These are phyloP conservation scores for Gnatocerus cornutus DNA, from an alignment of 2,888 invertebrate genomes.

Conservation along the genomic window DNA sequence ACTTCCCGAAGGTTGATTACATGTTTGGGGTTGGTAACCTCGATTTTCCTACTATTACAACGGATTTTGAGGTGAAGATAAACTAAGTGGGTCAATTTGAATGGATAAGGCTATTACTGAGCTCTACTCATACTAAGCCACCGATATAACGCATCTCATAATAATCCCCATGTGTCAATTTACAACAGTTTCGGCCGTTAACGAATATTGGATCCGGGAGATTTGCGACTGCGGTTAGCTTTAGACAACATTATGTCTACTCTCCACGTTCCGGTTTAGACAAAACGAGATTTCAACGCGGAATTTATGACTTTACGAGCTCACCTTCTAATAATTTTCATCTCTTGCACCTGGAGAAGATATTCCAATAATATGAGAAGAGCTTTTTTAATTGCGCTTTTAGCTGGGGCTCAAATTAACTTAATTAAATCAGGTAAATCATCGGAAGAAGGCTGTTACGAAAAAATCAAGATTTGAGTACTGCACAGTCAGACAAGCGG, in stretches of 20 bases:
- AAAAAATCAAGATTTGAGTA: background rate
- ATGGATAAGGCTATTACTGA: conserved; percentile 53
- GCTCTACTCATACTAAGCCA: conserved; percentile 18
- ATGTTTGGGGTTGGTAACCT: conserved; percentile 54
- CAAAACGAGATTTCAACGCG: conserved; percentile 4
- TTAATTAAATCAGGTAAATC: conserved; percentile 13
- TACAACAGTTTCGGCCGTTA: conserved; percentile 39
- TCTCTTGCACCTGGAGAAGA: background rate
- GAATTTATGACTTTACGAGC: background rate
- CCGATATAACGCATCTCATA: conserved; percentile 37
- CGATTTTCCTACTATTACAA: conserved; percentile 56
- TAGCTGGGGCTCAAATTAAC: background rate
- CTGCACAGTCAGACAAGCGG: conserved; percentile 1
- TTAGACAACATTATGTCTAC: conserved; percentile 15
- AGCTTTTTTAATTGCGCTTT: conserved; percentile 2
- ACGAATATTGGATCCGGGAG: conserved; percentile 39
- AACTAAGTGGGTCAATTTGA: conserved; percentile 61
- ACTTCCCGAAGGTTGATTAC: conserved; percentile 50
- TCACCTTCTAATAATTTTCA: too few relatives aligned
- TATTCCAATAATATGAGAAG: background rate
- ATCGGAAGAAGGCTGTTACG: background rate
- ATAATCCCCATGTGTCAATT: conserved; percentile 48
- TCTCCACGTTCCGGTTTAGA: conserved; percentile 1
- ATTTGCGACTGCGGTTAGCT: conserved; percentile 20
- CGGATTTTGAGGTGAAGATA: conserved; percentile 60